Percentiles rank a stretch among this genome's conserved stretches.
Conservation (phyloP, 2,888 invertebrate species). For the Esperia sulphurella region DNA sequence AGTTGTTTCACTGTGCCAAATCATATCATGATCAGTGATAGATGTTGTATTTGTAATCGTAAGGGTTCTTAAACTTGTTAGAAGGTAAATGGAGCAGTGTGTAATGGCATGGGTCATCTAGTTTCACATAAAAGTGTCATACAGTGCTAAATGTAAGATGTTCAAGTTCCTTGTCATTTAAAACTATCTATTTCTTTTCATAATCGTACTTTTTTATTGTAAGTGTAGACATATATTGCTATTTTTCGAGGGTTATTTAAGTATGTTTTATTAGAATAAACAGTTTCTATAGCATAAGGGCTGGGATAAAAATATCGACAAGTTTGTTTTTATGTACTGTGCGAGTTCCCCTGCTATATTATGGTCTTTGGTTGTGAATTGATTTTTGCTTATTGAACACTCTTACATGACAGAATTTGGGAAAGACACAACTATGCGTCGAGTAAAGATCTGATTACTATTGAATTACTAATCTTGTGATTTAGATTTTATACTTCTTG, state of each 20-base stretch:
- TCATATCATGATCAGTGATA: constrained; percentile 73
- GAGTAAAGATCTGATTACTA: constrained; percentile 60
- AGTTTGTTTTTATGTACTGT: constrained; percentile 28
- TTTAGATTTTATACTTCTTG: constrained; percentile 80
- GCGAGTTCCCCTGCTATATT: constrained; percentile 4
- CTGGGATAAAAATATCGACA: constrained; percentile 54
- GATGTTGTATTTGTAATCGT: constrained; percentile 40
- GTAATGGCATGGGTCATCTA: constrained; percentile 11
- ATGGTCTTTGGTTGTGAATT: constrained; percentile 44
- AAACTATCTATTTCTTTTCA: constrained; percentile 41
- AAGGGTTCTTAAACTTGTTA: constrained; percentile 23
- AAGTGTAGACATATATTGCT: constrained; percentile 59
- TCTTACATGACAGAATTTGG: constrained; percentile 30
- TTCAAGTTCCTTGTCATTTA: constrained; percentile 64
- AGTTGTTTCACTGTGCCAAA: constrained; percentile 57
- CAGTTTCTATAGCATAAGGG: constrained; percentile 67
- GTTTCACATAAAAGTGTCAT: constrained; percentile 20
- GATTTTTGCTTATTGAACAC: constrained; percentile 20
- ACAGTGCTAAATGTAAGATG: constrained; percentile 42
- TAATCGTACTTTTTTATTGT: constrained; percentile 46
- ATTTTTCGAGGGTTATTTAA: constrained; percentile 72
- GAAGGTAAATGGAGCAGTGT: constrained; percentile 13
- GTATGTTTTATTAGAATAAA: constrained; percentile 34
- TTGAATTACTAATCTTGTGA: constrained; percentile 72
- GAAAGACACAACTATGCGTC: constrained; percentile 44